Evolutionary conservation across 2,113 vertebrate genomes (phyloP), one percentile per base, ranked within the genome.

Genomic region (Paramormyrops kingsleyae): DNA sequence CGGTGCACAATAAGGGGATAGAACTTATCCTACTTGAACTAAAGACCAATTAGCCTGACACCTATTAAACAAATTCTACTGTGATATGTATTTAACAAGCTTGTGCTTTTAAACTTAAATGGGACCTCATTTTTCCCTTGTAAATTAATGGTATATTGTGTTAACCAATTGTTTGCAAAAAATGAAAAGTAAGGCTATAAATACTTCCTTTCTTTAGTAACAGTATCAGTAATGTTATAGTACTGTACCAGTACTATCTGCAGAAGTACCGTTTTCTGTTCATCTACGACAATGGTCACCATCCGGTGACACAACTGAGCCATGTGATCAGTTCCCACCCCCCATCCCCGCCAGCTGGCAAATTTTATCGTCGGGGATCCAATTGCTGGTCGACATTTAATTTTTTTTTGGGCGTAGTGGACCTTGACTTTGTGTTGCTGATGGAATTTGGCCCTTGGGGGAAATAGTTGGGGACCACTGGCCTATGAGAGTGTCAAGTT

Each of bases 61-160:
- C 17, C 74, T 80, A 80, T 80, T 80, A 80, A 80, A 80, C 74
- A 80, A 80, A 80, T 80, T 80, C 74, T 80, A 42, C 62, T 70
- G 62, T 31, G 62, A 70, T 70, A 70, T 31, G 62, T 70, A 31
- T 70, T 70, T 70, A 70, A 70, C 62, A 70, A 70, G 62, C 62
- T 70, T 70, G 62, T 70, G 35, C 74, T 19, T 80, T 80, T 80
- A 35, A 42, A 19, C 35, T 80, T 80, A 80, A 80, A 80, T 42
- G 31, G 27, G 74, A 42, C 74, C 31, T 80, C 17, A 80, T 80
- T 42, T 35, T 80, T 80, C 74, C 74, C 74, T 80, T 80, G 74
- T 42, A 80, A 80, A 80, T 19, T 39, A 80, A 80, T 80, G 13
- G 13, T 80, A 80, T 42, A 80, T 80, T 42, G 35, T 42, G 74